Evolutionary conservation across 2,888 invertebrate species (phyloP).

Genomic region (Myathropa florea): DNA sequence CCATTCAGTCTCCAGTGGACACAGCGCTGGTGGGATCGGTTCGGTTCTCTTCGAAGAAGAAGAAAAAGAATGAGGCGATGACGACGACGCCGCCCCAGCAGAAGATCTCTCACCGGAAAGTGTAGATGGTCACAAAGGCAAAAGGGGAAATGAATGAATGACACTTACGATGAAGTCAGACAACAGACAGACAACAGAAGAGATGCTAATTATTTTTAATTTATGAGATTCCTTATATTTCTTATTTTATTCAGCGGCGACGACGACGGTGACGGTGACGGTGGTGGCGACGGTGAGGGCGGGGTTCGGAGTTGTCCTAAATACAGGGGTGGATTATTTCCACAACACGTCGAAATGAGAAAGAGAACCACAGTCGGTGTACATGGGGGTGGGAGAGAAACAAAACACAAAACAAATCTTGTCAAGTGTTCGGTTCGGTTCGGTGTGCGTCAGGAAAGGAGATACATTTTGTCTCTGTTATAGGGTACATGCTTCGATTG

Average conservation of each 20-base stretch:
- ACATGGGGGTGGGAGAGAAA: slow-evolving; percentile 20
- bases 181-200: slow-evolving; percentile 13
- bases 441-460: slow-evolving; percentile 8
- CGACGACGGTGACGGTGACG: slow-evolving; percentile 15
- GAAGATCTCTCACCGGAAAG: slow-evolving; percentile 40
- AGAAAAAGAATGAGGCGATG: not conserved
- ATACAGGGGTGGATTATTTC: slow-evolving; percentile 10
- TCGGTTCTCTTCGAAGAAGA: not conserved
- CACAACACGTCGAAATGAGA: slow-evolving; percentile 5
- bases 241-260: slow-evolving; percentile 5
- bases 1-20: slow-evolving; percentile 35
- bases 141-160: slow-evolving; percentile 20
- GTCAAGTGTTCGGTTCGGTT: slow-evolving; percentile 6
- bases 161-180: slow-evolving; percentile 27
- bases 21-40: not conserved
- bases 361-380: not conserved
- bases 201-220: slow-evolving; percentile 56
- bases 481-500: slow-evolving; percentile 45
- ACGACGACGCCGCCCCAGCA: not conserved
- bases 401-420: slow-evolving; percentile 54
- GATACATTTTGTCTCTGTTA: slow-evolving; percentile 4
- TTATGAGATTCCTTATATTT: slow-evolving; percentile 11
- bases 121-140: slow-evolving; percentile 5
- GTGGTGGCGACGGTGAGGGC: slow-evolving; percentile 42
- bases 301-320: slow-evolving; percentile 41